A percentile compares a stretch with the other conserved stretches of the same genome.
These are phyloP conservation scores for Typhlichthys eigenmanni DNA, from an alignment of 2,797 vertebrate species.

Conservation along the genomic window DNA sequence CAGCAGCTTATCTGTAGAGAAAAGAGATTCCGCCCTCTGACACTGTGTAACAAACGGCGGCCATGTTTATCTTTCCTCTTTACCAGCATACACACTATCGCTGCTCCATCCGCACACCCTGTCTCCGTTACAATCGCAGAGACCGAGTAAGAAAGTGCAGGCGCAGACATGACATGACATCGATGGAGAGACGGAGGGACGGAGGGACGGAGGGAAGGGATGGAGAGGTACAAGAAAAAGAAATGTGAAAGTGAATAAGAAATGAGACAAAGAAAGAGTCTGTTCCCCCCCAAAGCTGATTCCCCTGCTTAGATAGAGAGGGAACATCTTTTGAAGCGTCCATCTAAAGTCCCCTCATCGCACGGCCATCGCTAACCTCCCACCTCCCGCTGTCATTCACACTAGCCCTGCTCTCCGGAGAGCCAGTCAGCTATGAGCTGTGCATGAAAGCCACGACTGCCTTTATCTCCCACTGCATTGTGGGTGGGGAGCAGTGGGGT, in stretches of 20 bases:
- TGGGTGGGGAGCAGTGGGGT: conserved; percentile 31
- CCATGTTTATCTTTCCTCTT: conserved; percentile 53
- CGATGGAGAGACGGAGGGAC: not conserved
- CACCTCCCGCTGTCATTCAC: conserved; percentile 52
- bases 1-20: conserved; percentile 32
- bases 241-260: conserved; percentile 2
- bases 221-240: not conserved
- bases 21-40: conserved; percentile 55
- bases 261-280: conserved; percentile 11
- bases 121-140: conserved; percentile 24
- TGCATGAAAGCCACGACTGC: conserved; percentile 51
- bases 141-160: conserved; percentile 26
- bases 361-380: conserved; percentile 28
- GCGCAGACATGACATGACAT: conserved; percentile 4
- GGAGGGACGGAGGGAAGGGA: conserved; percentile 1
- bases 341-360: conserved; percentile 42
- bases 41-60: conserved; percentile 36
- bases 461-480: conserved; percentile 62
- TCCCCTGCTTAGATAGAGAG: conserved; percentile 27
- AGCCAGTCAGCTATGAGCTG: conserved; percentile 29
- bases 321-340: conserved; percentile 58
- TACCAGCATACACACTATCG: conserved; percentile 30
- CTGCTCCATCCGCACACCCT: not conserved
- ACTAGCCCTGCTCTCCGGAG: conserved; percentile 38
- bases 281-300: conserved; percentile 27